Conservation (phyloP, 2,113 vertebrate species). For the Callithrix jacchus region DNA sequence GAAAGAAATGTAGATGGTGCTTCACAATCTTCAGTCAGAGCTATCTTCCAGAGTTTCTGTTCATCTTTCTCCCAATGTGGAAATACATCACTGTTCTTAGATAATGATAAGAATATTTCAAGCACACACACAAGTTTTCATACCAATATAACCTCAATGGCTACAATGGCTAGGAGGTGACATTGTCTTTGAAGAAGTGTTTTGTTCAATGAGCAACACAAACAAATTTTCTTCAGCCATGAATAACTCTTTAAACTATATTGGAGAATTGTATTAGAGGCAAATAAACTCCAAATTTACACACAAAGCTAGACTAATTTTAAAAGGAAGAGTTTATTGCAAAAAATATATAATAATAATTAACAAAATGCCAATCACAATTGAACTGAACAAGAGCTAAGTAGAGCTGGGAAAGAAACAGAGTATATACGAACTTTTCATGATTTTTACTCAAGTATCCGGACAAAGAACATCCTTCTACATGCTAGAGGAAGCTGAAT, state of each 20-base stretch:
- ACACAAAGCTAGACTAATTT: background rate
- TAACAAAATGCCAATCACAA: background rate
- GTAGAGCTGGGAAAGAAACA: background rate
- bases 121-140: background rate
- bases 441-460: background rate
- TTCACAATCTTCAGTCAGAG: conserved; percentile 56
- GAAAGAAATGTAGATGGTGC: conserved; percentile 72
- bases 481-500: background rate
- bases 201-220: conserved; percentile 13
- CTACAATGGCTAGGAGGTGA: background rate
- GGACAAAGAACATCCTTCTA: background rate
- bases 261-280: background rate
- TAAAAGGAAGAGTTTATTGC: background rate
- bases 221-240: background rate
- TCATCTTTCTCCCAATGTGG: conserved; percentile 24
- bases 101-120: conserved; percentile 43
- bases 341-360: background rate
- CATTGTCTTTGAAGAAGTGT: background rate
- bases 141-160: background rate
- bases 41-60: conserved; percentile 47
- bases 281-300: background rate
- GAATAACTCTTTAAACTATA: background rate
- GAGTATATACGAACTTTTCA: background rate
- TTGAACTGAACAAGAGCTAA: background rate
- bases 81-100: conserved; percentile 63